A percentile compares a stretch with the other conserved stretches of the same genome.
Evolutionary conservation across 2,888 invertebrate genomes (phyloP).

Genomic region (Polietes domitor): DNA sequence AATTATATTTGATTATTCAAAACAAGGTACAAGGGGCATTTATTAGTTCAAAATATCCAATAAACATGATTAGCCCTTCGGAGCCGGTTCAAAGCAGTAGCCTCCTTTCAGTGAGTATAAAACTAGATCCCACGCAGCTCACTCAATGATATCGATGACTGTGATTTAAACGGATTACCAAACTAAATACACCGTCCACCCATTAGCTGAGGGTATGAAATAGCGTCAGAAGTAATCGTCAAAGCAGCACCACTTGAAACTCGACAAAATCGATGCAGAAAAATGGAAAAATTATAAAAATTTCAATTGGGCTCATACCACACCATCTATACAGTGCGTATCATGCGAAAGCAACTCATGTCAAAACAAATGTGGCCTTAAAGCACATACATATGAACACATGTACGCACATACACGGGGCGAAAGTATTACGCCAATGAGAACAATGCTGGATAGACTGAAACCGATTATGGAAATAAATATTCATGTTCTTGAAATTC

Average conservation of each 20-base stretch:
- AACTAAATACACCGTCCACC: background rate
- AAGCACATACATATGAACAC: too few relatives aligned
- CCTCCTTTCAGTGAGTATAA: too few relatives aligned
- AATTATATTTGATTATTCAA: too few relatives aligned
- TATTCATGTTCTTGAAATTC: background rate
- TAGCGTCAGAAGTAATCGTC: conserved; percentile 1
- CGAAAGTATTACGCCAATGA: background rate
- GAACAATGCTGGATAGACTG: background rate
- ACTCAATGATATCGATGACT: too few relatives aligned
- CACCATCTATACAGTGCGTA: background rate
- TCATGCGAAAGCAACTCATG: conserved; percentile 7
- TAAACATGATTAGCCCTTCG: too few relatives aligned
- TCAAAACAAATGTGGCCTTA: background rate
- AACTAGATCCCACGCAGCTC: too few relatives aligned
- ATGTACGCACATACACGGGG: background rate
- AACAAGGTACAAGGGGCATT: too few relatives aligned
- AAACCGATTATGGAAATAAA: too few relatives aligned
- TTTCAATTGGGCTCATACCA: conserved; percentile 21
- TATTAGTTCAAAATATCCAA: too few relatives aligned
- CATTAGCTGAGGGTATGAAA: background rate
- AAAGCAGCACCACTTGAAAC: conserved; percentile 4
- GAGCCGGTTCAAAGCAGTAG: too few relatives aligned
- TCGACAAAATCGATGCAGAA: background rate
- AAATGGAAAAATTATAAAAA: conserved; percentile 7
- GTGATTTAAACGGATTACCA: too few relatives aligned